phyloP scores from a whole-genome alignment of 2,888 invertebrate genomes.

The Trilocha varians region DNA sequence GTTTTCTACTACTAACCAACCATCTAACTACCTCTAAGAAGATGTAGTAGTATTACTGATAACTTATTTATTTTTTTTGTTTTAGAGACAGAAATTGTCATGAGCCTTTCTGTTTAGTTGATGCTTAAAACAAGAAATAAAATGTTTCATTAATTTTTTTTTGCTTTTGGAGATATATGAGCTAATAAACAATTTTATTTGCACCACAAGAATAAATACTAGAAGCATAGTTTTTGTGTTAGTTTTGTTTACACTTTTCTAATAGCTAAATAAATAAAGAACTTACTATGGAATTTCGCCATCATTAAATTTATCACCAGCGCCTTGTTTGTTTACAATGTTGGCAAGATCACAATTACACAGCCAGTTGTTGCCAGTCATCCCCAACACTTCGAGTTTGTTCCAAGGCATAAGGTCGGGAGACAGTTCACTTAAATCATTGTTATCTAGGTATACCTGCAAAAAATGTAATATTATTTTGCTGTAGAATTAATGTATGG shows the following conservation, averaged over 20 bases:
- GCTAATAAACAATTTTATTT: too few species aligned
- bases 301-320: constrained; percentile 47
- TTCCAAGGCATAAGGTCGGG: constrained; percentile 70
- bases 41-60: too few species aligned
- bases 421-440: constrained; percentile 70
- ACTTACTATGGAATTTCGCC: constrained; percentile 60
- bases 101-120: too few species aligned
- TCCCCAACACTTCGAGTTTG: constrained; percentile 67
- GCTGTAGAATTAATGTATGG: too few species aligned
- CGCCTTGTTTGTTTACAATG: constrained; percentile 52
- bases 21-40: too few species aligned
- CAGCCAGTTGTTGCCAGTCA: constrained; percentile 77
- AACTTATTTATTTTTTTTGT: too few species aligned
- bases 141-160: too few species aligned
- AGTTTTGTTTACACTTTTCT: background rate
- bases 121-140: too few species aligned
- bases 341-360: constrained; percentile 75
- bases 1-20: too few species aligned
- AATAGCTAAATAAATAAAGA: background rate
- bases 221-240: background rate
- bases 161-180: too few species aligned
- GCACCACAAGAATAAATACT: too few species aligned
- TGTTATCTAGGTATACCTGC: constrained; percentile 77
- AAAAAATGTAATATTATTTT: background rate
- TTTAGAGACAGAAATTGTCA: too few species aligned